Base-by-base conservation (phyloP, 2,888 invertebrate genomes). In the Zhengitettix transpicula region DNA sequence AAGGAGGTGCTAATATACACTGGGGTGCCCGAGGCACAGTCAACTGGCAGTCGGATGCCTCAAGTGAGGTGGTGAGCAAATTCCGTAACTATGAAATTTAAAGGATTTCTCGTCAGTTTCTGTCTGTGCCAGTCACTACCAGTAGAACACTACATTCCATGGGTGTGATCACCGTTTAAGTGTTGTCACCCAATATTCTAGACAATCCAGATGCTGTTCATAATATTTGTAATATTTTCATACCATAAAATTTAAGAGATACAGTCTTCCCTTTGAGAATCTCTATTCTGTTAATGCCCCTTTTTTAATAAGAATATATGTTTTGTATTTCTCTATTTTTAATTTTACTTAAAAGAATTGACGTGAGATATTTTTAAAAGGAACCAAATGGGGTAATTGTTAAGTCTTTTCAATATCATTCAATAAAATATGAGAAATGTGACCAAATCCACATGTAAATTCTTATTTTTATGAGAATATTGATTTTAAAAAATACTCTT, bases 41-140 rank as follows among this genome's bases (percentile, higher is more conserved):
- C 55, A 83, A 81, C 62, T 87, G 87, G 80, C 83, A 83, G 68
- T 80, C 82, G 58, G 85, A 89, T 64, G 84, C 87, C 41, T 84
- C 87, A 42, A 82, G 82, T 66, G 89, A 89, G 71, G 85, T 89
- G 68, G 87, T 89, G 75, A 85, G 81, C 73, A 89, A 90, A 75
- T 90, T 90, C 75, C 84, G 90, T 73, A 92, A 92, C 76, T 92
- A 92, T 76, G 91, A 93, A 76, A 91, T 92, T 72, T 93, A 89
- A 87, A 40, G 11, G 58, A 52, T 40, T 58, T 52, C 47, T 51
- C 28, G 16, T 16, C 16, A 53, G 28, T 53, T 53, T 12, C 12
- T 53, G 9, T n/a, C n/a, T 28, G 12, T 53, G 12, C 16, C 14
- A 14, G 47, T 47, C n/a, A n/a, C 47, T 14, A 47, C 47, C 47